Percentiles rank a stretch among this genome's conserved stretches.
phyloP scores from a whole-genome alignment of 2,888 invertebrate species.

The Acanthosoma haemorrhoidale region DNA sequence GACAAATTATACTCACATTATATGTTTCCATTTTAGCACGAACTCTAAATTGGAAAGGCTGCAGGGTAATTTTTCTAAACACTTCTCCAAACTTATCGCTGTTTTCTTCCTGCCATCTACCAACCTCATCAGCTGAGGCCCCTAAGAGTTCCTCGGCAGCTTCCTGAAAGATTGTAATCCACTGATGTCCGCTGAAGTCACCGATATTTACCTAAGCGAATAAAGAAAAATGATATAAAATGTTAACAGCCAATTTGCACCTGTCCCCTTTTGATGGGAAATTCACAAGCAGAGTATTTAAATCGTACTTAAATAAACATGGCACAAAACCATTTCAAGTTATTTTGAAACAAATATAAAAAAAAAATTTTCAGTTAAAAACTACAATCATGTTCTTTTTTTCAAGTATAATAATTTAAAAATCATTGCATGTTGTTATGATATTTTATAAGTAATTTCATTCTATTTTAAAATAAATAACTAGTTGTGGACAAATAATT shows the following conservation, averaged over 20 bases:
- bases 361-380: no score
- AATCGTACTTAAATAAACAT: no score
- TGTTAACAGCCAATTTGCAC: background rate
- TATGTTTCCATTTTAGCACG: slow-evolving; percentile 85
- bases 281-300: no score
- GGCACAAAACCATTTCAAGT: background rate
- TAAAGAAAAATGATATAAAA: slow-evolving; percentile 21
- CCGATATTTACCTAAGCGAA: slow-evolving; percentile 68
- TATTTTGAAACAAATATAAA: no score
- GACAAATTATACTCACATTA: slow-evolving; percentile 61
- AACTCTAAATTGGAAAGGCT: slow-evolving; percentile 73
- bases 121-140: slow-evolving; percentile 67
- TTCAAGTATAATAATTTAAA: no score
- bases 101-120: slow-evolving; percentile 50
- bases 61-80: slow-evolving; percentile 71
- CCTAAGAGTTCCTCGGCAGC: slow-evolving; percentile 73
- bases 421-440: no score
- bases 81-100: slow-evolving; percentile 60
- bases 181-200: slow-evolving; percentile 81
- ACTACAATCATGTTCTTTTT: no score
- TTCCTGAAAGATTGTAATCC: slow-evolving; percentile 87
- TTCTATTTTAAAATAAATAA: no score
- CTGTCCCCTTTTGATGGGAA: no score
- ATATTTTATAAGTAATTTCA: no score
- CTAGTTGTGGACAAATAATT: no score